Evolutionary conservation across 2,888 invertebrate genomes (phyloP).

Genomic region (Petrophora chlorosata): DNA sequence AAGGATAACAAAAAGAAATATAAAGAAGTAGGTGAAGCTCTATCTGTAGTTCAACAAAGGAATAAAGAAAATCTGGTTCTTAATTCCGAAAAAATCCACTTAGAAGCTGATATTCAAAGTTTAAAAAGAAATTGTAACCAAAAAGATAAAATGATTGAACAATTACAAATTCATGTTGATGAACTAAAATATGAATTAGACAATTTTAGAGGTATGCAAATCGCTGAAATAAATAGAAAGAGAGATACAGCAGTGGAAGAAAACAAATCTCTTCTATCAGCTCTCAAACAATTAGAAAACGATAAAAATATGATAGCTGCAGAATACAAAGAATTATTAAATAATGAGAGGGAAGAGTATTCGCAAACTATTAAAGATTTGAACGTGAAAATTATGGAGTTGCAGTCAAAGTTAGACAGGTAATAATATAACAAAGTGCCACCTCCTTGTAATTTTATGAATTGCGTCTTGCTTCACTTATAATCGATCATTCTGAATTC

Average conservation of each 20-base stretch:
- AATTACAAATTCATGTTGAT: constrained; percentile 48
- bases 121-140: constrained; percentile 55
- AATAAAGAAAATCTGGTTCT: constrained; percentile 58
- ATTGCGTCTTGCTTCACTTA: background rate
- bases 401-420: constrained; percentile 67
- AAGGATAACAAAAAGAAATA: constrained; percentile 46
- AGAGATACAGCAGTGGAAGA: constrained; percentile 66
- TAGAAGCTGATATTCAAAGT: constrained; percentile 56
- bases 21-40: constrained; percentile 64
- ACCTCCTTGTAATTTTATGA: background rate
- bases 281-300: constrained; percentile 67
- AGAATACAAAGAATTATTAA: constrained; percentile 78
- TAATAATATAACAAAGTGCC: constrained; percentile 37
- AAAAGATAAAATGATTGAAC: constrained; percentile 55
- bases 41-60: constrained; percentile 61
- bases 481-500: constrained; percentile 60
- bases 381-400: constrained; percentile 57
- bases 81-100: constrained; percentile 63
- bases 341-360: constrained; percentile 79
- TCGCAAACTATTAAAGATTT: constrained; percentile 59
- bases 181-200: constrained; percentile 53
- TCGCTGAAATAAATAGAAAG: constrained; percentile 44
- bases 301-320: constrained; percentile 68
- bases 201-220: constrained; percentile 46
- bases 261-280: constrained; percentile 66